Conservation (phyloP, 2,113 vertebrate genomes). For the Hemicordylus capensis region DNA sequence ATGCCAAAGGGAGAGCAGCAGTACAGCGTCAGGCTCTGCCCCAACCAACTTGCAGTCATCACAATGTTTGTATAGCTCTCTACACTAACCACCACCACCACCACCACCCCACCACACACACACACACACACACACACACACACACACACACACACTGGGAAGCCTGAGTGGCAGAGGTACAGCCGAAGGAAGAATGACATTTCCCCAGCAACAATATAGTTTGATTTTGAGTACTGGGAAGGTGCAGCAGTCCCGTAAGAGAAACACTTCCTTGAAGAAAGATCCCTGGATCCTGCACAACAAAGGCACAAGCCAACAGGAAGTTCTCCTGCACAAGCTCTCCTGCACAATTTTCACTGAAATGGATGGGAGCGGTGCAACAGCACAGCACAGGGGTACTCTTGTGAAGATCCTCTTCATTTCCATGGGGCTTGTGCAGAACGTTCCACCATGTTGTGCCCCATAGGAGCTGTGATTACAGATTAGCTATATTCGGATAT, state of each 20-base stretch:
- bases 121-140: not conserved
- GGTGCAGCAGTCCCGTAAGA: not conserved
- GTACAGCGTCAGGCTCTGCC: too few species aligned
- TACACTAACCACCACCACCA: too few species aligned
- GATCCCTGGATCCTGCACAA: constrained; percentile 20
- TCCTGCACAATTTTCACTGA: not conserved
- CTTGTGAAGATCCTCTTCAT: not conserved
- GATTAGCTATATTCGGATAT: too few species aligned
- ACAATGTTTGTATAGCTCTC: too few species aligned
- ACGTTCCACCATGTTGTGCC: not conserved
- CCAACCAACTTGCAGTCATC: too few species aligned
- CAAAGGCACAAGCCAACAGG: not conserved
- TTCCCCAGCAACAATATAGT: not conserved
- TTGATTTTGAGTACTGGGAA: not conserved
- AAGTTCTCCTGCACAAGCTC: constrained; percentile 24
- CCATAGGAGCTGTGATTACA: not conserved
- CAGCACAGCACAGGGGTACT: not conserved
- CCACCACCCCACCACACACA: too few species aligned
- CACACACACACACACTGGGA: not conserved
- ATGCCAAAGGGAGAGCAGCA: too few species aligned
- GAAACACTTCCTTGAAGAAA: not conserved
- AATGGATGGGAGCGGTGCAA: not conserved
- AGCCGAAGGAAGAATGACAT: not conserved
- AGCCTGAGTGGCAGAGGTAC: not conserved
- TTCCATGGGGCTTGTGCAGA: not conserved